Base-by-base conservation (phyloP, 2,797 vertebrate species). In the Stomatorhinus walkeri region DNA sequence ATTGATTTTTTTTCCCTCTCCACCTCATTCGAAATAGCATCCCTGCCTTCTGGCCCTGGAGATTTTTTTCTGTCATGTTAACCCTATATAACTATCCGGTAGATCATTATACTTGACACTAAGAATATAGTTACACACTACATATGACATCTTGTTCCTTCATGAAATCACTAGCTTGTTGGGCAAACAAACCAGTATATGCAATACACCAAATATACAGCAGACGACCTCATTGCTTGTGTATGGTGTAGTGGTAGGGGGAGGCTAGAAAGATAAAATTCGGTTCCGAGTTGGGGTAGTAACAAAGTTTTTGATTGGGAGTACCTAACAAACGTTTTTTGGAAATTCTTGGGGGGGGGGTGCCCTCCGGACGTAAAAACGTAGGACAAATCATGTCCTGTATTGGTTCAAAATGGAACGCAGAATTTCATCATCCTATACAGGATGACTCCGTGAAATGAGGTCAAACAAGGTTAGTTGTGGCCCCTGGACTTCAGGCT, bases 1-100 rank as follows among this genome's bases (percentile, higher is more conserved):
- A 89, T 89, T 89, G 88, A 90, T 90, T 89, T 61, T 81, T 52
- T 68, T 61, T 22, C 87, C 28, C 7, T 54, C 22, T 87, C 87
- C 72, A 51, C 87, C 81, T 49, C n/a, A 56, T 83, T 89, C 24
- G 81, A 83, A 87, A 88, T 83, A 88, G 22, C 36, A 46, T 4
- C 8, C 9, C 56, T 88, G 76, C 87, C 59, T 84, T 56, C 59
- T 28, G 24, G 49, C 87, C 48, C 40, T n/a, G 36, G 9, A 9
- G 48, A 85, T 24, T 51, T 22, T 49, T 49, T 84, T 2, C 14
- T 22, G 79, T n/a, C 43, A 6, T 32, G 48, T 51, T 88, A 36
- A 83, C 9, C 16, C 32, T 7, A 85, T 19, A 49, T 19, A 49
- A 76, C 72, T 88, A 61, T 68, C 64, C 40, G 16, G 6, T 46